Evolutionary conservation across 2,797 vertebrate species (phyloP).

Genomic region (Holocentrus rufus): DNA sequence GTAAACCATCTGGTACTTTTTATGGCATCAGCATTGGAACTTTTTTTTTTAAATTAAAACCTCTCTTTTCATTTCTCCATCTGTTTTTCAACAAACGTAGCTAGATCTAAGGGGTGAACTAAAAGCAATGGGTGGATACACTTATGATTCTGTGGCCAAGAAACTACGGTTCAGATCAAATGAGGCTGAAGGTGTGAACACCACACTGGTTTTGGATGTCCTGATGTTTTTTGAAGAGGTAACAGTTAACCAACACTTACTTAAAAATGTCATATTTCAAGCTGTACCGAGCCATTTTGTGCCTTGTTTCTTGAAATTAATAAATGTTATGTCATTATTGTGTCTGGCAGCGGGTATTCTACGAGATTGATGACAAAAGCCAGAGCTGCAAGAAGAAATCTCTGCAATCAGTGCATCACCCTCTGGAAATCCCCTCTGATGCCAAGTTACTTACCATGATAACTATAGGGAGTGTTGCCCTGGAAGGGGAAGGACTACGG

Average conservation of each 20-base stretch:
- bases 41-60: conserved; percentile 1
- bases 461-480: conserved; percentile 62
- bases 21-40: background rate
- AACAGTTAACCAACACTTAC: conserved; percentile 9
- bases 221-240: conserved; percentile 83
- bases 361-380: conserved; percentile 82
- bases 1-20: background rate
- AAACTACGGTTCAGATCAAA: conserved; percentile 80
- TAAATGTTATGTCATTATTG: no score
- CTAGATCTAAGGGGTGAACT: conserved; percentile 60
- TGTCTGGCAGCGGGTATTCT: conserved; percentile 74
- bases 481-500: conserved; percentile 78
- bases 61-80: conserved; percentile 14
- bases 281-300: background rate
- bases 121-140: conserved; percentile 67
- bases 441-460: conserved; percentile 48
- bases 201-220: conserved; percentile 72
- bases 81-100: conserved; percentile 53
- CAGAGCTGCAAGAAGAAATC: conserved; percentile 81
- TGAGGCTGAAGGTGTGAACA: conserved; percentile 63
- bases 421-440: conserved; percentile 77
- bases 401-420: conserved; percentile 70
- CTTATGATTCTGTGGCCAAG: conserved; percentile 76
- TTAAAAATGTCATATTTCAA: background rate
- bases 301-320: background rate